phyloP scores from a whole-genome alignment of 2,888 invertebrate species.

The Acanthosepion pharaonis region DNA sequence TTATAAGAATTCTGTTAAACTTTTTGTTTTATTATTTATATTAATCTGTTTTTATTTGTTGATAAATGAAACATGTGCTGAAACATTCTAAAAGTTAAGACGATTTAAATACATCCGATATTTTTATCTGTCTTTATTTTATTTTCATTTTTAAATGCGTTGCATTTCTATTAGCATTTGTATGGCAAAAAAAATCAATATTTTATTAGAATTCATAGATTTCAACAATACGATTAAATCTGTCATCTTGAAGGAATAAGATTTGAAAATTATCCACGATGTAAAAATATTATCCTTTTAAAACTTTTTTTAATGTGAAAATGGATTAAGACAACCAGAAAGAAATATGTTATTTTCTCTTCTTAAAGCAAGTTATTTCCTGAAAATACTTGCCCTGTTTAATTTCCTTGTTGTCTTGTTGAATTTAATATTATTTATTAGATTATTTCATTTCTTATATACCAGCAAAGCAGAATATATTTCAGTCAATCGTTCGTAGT shows the following conservation, averaged over 20 bases:
- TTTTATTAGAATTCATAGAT: slow-evolving; percentile 8
- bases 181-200: neutral
- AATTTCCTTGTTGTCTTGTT: neutral
- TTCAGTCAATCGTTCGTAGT: too few species aligned
- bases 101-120: neutral
- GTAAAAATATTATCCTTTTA: neutral
- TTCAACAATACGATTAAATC: neutral
- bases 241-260: neutral
- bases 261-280: neutral
- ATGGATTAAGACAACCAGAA: neutral
- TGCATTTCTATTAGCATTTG: neutral
- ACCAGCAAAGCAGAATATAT: too few species aligned
- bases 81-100: neutral
- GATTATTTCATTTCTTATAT: too few species aligned
- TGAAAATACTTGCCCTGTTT: neutral
- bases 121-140: neutral
- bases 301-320: neutral
- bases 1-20: neutral
- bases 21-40: neutral
- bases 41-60: neutral
- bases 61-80: neutral
- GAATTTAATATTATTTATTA: too few species aligned
- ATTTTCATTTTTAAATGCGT: neutral
- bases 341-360: neutral
- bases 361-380: neutral